Conservation (phyloP, 2,888 invertebrate species). For the Agrochola litura region DNA sequence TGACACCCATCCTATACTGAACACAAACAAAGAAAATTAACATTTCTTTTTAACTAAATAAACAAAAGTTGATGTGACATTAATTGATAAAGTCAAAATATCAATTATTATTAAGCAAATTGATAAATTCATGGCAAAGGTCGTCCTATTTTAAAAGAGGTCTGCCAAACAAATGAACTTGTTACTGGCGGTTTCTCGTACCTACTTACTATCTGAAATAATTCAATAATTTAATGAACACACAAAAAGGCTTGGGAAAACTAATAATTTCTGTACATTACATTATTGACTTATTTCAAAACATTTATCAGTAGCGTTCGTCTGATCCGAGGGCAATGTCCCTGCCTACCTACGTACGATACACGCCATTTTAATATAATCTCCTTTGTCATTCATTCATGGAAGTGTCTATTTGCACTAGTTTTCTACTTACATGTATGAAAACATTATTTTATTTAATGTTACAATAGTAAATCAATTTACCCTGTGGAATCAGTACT, state of each 20-base stretch:
- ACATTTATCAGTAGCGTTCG: slow-evolving; percentile 59
- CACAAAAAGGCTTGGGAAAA: slow-evolving; percentile 8
- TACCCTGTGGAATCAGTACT: not conserved
- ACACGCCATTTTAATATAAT: slow-evolving; percentile 61
- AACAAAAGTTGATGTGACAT: slow-evolving; percentile 25
- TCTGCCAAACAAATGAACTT: slow-evolving; percentile 45
- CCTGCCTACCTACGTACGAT: slow-evolving; percentile 56
- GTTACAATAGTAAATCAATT: slow-evolving; percentile 40
- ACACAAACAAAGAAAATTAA: not conserved
- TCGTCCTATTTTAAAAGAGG: slow-evolving; percentile 66
- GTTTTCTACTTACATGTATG: slow-evolving; percentile 11
- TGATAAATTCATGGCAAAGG: slow-evolving; percentile 64
- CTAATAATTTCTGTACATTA: slow-evolving; percentile 9
- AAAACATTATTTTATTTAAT: slow-evolving; percentile 36
- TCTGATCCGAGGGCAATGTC: slow-evolving; percentile 68
- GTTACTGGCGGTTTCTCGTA: slow-evolving; percentile 46
- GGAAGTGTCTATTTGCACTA: slow-evolving; percentile 32
- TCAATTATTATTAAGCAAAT: slow-evolving; percentile 48
- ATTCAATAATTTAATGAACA: slow-evolving; percentile 28
- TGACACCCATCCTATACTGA: not conserved
- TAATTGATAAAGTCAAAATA: slow-evolving; percentile 43
- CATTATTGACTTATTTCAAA: slow-evolving; percentile 41
- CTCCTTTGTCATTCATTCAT: slow-evolving; percentile 58
- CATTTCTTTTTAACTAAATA: slow-evolving; percentile 26
- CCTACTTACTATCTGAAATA: slow-evolving; percentile 24